These are phyloP conservation scores for Notothenia rossii DNA, from an alignment of 2,113 vertebrate genomes.

Conservation along the genomic window DNA sequence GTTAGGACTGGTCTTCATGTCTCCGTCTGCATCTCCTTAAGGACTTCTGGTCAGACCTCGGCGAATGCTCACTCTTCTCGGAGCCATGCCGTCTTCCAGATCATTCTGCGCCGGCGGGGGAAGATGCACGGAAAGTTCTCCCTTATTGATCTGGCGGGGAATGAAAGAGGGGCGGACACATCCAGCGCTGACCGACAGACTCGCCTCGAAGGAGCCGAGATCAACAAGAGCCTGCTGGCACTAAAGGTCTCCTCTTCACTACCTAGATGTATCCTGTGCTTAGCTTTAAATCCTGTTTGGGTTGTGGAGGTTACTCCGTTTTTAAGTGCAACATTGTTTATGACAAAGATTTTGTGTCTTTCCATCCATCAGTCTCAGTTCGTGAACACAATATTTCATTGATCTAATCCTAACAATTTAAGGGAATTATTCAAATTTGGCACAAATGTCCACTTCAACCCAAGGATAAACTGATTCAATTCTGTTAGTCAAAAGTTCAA, in stretches of 20 bases:
- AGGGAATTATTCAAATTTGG: too few species aligned
- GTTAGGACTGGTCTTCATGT: too few species aligned
- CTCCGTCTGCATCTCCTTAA: slow-evolving; percentile 62
- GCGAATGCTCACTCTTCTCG: slow-evolving; percentile 96
- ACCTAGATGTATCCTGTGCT: not conserved
- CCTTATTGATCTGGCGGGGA: slow-evolving; percentile 97
- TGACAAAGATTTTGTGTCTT: not conserved
- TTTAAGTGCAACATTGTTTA: too few species aligned
- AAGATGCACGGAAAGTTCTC: slow-evolving; percentile 99
- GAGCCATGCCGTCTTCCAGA: slow-evolving; percentile 98
- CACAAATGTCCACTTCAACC: too few species aligned
- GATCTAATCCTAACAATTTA: too few species aligned
- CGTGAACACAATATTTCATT: too few species aligned
- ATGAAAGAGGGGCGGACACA: slow-evolving; percentile 97
- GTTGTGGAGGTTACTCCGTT: not conserved
- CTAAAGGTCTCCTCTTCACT: slow-evolving; percentile 89
- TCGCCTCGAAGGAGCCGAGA: slow-evolving; percentile 96
- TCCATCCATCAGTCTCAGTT: too few species aligned
- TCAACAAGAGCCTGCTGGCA: slow-evolving; percentile 98
- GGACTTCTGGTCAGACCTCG: slow-evolving; percentile 97
- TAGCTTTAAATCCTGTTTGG: not conserved
- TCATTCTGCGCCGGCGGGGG: slow-evolving; percentile 93
- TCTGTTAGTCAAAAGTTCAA: too few species aligned
- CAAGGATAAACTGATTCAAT: too few species aligned
- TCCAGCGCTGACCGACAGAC: slow-evolving; percentile 98